Base-by-base conservation (phyloP, 2,888 invertebrate species). In the Agonopterix alstromeriana region DNA sequence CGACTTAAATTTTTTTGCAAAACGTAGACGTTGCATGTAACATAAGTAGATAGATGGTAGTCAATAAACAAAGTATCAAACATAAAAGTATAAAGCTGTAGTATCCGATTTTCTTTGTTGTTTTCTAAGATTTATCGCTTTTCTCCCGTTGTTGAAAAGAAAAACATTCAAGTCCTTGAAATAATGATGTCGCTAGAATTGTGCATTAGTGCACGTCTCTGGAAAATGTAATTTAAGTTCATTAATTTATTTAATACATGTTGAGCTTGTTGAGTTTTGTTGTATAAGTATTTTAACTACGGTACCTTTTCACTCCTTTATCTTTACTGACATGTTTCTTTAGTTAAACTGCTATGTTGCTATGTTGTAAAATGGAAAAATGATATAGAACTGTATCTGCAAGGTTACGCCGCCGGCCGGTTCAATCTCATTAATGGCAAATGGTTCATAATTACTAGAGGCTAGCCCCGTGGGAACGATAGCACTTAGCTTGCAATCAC, bases 401-500 rank as follows among this genome's bases (percentile, higher is more conserved):
- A 27, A 27, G 27, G 27, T 27, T 38, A 38, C 38, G n/a, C 38
- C 9, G 9, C 9, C 38, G 9, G 38, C 38, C n/a, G 46, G 46
- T 35, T 44, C 41, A 47, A 49, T 49, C 46, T 43, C 35, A 46
- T 46, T 49, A 46, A 46, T 46, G 35, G 49, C 36, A 45, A 42
- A 44, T 38, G 9, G 10, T n/a, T 38, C 38, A 38, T 38, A 38
- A 38, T 49, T 48, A 64, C 62, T 64, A 56, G 64, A 59, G 58
- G 58, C 61, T 63, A 62, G 62, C 70, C 76, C 74, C 78, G 70
- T 81, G 82, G 74, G 82, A 84, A 81, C 68, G 71, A 73, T 73
- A 73, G 74, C 80, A 76, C 72, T 77, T 77, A 75, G 75, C 69
- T 66, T 55, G 70, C 71, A 73, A 72, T 75, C 38, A 70, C 69